Percentiles rank a stretch among this genome's conserved stretches.
Evolutionary conservation across 2,113 vertebrate species (phyloP).

Genomic region (Rattus norvegicus): DNA sequence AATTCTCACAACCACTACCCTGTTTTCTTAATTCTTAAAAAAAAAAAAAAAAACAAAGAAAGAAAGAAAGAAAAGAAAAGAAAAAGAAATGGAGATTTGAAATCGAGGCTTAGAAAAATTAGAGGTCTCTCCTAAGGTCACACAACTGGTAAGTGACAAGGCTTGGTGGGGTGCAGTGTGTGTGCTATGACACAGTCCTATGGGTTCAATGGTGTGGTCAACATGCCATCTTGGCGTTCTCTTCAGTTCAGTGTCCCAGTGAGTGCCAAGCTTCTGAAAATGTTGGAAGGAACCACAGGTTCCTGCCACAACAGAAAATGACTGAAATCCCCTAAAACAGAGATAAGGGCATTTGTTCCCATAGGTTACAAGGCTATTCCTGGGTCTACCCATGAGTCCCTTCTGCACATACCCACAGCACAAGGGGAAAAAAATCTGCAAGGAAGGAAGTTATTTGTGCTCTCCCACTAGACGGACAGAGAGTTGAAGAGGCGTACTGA

Average conservation of each 20-base stretch:
- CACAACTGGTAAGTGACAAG: background rate
- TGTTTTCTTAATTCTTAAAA: slow-evolving; percentile 13
- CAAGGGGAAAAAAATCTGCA: slow-evolving; percentile 30
- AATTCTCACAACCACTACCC: slow-evolving; percentile 29
- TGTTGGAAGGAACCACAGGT: background rate
- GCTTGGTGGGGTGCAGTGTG: background rate
- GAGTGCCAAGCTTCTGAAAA: slow-evolving; percentile 13
- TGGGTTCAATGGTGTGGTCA: accelerated
- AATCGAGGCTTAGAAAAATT: background rate
- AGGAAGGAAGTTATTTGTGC: slow-evolving; percentile 62
- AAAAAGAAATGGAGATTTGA: background rate
- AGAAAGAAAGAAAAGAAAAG: background rate
- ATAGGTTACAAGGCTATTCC: background rate
- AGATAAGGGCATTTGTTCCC: background rate
- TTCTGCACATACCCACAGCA: background rate
- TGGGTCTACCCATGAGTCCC: background rate
- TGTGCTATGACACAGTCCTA: background rate
- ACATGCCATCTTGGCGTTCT: background rate
- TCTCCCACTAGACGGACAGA: slow-evolving; percentile 78
- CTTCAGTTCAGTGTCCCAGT: background rate
- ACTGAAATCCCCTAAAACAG: background rate
- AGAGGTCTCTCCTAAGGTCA: background rate
- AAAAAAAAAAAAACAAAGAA: accelerated
- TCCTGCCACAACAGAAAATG: background rate
- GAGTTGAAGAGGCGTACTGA: slow-evolving; percentile 77